Base-by-base conservation (phyloP, 2,113 vertebrate species). In the Xiphorhynchus elegans region DNA sequence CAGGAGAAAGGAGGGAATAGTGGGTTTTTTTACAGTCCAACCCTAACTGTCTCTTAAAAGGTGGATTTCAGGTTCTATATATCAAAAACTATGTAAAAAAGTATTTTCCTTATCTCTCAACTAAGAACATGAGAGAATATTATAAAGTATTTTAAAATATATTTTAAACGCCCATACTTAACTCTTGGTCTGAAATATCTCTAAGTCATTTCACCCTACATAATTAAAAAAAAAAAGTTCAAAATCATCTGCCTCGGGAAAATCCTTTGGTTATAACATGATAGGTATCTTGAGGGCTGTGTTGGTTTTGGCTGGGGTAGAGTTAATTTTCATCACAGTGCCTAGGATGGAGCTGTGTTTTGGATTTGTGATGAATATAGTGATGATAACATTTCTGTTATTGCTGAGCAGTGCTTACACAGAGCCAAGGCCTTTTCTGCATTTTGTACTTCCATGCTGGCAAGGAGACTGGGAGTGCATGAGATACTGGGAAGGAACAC, bases 391-490 rank as follows among this genome's bases (percentile, higher is more conserved):
- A 3, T 4, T 53, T 68, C 53, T 53, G 13, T n/a, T 62, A 68
- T 16, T 47, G 44, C 24, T 83, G 40, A 7, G 47, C 18, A 62
- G 69, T 7, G 19, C 11, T 76, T 17, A 35, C 24, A 40, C n/a
- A 47, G 40, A 55, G n/a, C 47, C 62, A 47, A 55, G 24, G 24
- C 13, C 63, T 55, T 47, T 28, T 76, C 40, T 62, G 40, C 11
- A 55, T 21, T 40, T 55, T 1, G 3, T 7, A 10, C 1, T 1
- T 12, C 46, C 55, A 68, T 5, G 0, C 46, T 89, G n/a, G 2
- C 10, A 13, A 62, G n/a, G n/a, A 60, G 24, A 8, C 1, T 75
- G 24, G 33, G 69, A 24, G 5, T 83, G 11, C 24, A 6, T 21
- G 29, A n/a, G n/a, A 35, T 17, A 10, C 0, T 62, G 24, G 47